Base-by-base conservation (phyloP, 2,113 vertebrate species). In the Anoplopoma fimbria region DNA sequence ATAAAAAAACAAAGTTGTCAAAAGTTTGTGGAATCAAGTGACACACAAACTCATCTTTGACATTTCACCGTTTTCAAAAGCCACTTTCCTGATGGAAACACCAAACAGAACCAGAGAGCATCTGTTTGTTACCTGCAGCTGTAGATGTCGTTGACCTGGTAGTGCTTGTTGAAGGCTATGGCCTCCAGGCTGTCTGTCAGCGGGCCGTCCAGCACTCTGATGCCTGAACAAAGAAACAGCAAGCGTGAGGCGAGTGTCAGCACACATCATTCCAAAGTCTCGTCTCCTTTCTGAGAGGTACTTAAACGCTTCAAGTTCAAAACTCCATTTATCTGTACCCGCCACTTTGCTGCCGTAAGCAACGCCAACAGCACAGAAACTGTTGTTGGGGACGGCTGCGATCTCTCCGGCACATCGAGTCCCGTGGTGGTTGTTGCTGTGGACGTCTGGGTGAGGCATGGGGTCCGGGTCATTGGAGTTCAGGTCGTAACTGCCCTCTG, bases 121-220 rank as follows among this genome's bases (percentile, higher is more conserved):
- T 34, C 3, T 9, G 31, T 64, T 49, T 57, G 31, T 53, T 87
- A 99, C 98, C 98, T 99, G 96, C 98, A 99, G 95, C 98, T 99
- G 94, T 99, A 99, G 93, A 99, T 97, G 88, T 99, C 98, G 0
- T 99, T 99, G 93, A 99, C 95, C 94, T 99, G 98, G 87, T 99
- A 99, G 90, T 99, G 98, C 90, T 99, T 99, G 93, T 99, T 99
- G 93, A 99, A 99, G 1, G 98, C 98, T 0, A 98, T 91, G 0
- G 98, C 98, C 93, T 99, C 98, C 95, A 99, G 97, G 92, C 98
- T 99, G 95, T 99, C 98, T 0, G 98, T 99, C 38, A 99, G 96
- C 0, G 98, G 98, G 34, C 98, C 98, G 0, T 99, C 98, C 88
- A 99, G 93, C 15, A 99, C 97, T 13, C 98, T 92, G 93, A 99